phyloP scores from a whole-genome alignment of 92 coral and sea anemone genomes.

The Muricea muricata region DNA sequence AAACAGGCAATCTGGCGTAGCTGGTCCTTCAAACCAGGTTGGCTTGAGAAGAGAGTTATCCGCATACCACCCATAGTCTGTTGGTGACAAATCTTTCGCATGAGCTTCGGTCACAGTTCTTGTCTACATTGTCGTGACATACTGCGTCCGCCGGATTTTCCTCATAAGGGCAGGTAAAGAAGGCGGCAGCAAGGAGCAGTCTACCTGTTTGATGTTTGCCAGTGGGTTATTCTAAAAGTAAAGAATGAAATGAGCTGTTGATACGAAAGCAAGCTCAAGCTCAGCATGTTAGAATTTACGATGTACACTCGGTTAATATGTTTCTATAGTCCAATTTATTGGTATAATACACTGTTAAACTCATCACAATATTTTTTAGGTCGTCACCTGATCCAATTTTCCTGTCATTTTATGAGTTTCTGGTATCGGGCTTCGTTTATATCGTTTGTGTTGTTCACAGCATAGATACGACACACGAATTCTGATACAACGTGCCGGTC shows the following conservation, averaged over 20 bases:
- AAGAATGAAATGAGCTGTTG: too few relatives aligned
- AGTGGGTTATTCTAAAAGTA: neutral
- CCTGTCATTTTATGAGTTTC: constrained; percentile 14
- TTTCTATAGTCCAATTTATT: neutral
- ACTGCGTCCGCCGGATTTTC: constrained; percentile 12
- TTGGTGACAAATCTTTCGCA: neutral
- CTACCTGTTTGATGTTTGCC: constrained; percentile 8
- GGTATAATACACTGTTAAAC: too few relatives aligned
- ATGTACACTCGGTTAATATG: too few relatives aligned
- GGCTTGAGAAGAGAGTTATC: neutral
- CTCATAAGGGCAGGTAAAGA: neutral
- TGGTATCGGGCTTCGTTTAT: neutral
- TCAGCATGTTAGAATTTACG: too few relatives aligned
- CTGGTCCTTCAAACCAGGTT: constrained; percentile 2
- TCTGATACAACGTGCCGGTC: neutral
- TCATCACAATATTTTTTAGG: neutral
- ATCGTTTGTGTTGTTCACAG: neutral
- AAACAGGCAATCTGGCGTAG: constrained; percentile 8
- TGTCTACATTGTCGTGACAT: neutral
- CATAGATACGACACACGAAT: neutral
- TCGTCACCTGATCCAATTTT: neutral
- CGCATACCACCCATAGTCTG: constrained; percentile 1
- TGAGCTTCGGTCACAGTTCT: neutral
- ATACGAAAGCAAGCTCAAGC: neutral
- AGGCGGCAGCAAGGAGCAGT: neutral